Evolutionary conservation across 2,113 vertebrate genomes (phyloP), one percentile per base, ranked within the genome.

Genomic region (Hypocryptadius cinnamomeus): DNA sequence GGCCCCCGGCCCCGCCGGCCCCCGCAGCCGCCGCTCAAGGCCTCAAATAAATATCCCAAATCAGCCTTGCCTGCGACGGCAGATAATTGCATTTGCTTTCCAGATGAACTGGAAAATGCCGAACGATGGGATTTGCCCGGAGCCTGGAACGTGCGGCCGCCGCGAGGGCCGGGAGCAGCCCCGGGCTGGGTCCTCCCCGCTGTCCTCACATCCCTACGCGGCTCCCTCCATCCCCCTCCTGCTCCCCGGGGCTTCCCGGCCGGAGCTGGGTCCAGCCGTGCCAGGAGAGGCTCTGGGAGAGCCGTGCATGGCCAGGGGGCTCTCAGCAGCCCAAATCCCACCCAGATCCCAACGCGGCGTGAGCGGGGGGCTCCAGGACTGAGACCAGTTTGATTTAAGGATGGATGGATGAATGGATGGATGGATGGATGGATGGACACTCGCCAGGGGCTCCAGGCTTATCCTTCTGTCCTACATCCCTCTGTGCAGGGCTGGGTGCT

Each of bases 41-140:
- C 74, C 50, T 79, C 68, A 8, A 33, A 71, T 64, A 90, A 94
- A 93, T 44, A 83, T 53, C 73, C 19, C 35, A 24, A 83, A 94
- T 93, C 92, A 92, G 17, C 91, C 91, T 17, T 37, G 92, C 28
- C 94, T 42, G 86, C 42, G 3, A 21, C 21, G 9, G 88, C 77
- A 85, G 73, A 79, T 91, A 94, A 96, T 89, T 95, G 89, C 87
- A 87, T 95, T 96, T 96, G 91, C 65, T 95, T 84, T 85, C 56
- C 89, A 94, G 94, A 96, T 81, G 94, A 93, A 92, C 91, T 81
- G 93, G 95, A 94, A 96, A 94, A 95, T 85, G 89, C 57, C 3
- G 9, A 79, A 50, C 80, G 57, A 60, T 59, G 56, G 86, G 87
- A 64, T 95, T 78, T 93, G 92, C 39, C 0, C 2, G n/a, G 45